Conservation (phyloP, 2,113 vertebrate species). For the Gnathonemus longibarbis region DNA sequence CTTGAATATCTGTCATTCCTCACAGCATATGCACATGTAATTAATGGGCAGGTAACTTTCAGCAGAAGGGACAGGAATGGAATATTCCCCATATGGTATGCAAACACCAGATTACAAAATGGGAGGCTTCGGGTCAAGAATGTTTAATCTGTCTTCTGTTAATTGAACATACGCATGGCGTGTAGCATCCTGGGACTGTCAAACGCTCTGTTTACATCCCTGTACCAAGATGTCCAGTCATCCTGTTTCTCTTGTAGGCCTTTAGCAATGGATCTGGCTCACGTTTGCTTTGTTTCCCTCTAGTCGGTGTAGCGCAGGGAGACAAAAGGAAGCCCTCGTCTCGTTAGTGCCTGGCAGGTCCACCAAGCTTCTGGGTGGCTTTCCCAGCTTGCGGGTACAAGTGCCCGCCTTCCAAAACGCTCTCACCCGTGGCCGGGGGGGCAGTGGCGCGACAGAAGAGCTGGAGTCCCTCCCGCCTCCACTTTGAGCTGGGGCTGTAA, state of each 20-base stretch:
- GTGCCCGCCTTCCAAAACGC: neutral
- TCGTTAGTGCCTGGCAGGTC: neutral
- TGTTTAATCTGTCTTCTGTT: conserved; percentile 6
- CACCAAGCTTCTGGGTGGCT: neutral
- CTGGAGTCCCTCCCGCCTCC: neutral
- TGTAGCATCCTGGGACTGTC: neutral
- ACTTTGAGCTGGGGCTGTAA: neutral
- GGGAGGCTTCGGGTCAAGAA: neutral
- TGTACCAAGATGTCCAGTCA: neutral
- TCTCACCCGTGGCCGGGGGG: neutral
- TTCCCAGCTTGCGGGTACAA: neutral
- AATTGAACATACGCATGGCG: neutral
- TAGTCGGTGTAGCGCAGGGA: neutral
- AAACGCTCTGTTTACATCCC: neutral
- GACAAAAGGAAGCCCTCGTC: neutral
- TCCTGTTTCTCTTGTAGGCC: neutral
- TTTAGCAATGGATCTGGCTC: neutral
- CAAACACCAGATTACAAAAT: neutral
- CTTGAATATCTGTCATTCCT: neutral
- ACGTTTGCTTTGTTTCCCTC: neutral
- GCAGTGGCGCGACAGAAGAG: neutral
- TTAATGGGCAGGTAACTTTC: conserved; percentile 15
- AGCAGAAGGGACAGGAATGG: neutral
- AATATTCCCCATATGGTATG: neutral
- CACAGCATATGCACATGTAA: conserved; percentile 20